phyloP scores from a whole-genome alignment of 1,140 invertebrate species.

The Trachymyrmex septentrionalis region DNA sequence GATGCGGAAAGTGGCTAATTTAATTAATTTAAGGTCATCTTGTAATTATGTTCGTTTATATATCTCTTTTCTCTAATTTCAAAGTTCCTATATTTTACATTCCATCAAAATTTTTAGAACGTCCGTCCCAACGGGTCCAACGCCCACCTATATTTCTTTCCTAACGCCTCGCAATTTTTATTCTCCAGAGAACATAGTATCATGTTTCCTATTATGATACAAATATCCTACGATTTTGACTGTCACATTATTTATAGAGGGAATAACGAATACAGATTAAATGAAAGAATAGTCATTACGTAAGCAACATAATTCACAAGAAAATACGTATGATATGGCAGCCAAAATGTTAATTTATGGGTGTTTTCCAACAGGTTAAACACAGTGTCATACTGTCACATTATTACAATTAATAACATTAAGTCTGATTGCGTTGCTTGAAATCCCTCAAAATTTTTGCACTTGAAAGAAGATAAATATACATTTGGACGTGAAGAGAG shows the following conservation, averaged over 20 bases:
- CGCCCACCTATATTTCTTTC: conserved; percentile 3
- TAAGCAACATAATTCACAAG: neutral
- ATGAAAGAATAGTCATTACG: neutral
- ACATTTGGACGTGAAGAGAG: too few relatives aligned
- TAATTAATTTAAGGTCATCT: conserved; percentile 30
- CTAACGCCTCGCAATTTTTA: neutral
- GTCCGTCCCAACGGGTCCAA: conserved; percentile 36
- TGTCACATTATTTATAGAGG: neutral
- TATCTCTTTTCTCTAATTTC: neutral
- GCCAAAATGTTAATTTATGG: neutral
- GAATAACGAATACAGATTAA: conserved; percentile 31
- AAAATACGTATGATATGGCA: conserved; percentile 12
- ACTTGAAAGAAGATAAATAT: too few relatives aligned
- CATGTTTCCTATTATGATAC: neutral
- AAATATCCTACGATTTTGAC: neutral
- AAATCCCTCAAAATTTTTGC: too few relatives aligned
- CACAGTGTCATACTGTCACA: neutral
- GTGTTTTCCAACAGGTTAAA: neutral
- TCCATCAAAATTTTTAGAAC: conserved; percentile 8
- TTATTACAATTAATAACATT: too few relatives aligned
- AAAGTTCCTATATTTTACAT: conserved; percentile 53
- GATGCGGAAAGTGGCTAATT: conserved; percentile 34
- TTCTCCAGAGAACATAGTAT: neutral
- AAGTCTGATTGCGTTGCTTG: too few relatives aligned
- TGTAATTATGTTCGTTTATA: conserved; percentile 15